phyloP scores from a whole-genome alignment of 2,113 vertebrate genomes.

The Callorhinus ursinus region DNA sequence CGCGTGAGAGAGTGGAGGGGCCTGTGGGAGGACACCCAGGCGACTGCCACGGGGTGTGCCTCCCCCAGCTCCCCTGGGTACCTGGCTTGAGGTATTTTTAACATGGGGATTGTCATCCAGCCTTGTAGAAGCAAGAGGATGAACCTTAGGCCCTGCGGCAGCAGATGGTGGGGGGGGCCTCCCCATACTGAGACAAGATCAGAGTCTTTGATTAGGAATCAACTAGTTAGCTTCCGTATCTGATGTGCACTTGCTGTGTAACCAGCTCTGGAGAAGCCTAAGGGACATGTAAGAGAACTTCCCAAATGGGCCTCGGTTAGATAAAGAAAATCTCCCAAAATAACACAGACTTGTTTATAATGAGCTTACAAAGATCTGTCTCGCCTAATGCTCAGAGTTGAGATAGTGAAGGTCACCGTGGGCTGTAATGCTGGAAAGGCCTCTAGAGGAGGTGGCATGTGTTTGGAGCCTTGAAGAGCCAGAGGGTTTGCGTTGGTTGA shows the following conservation, averaged over 20 bases:
- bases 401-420: neutral
- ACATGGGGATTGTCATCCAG: neutral
- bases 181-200: neutral
- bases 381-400: neutral
- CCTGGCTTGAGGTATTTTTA: constrained; percentile 2
- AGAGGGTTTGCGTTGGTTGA: neutral
- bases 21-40: neutral
- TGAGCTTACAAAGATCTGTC: neutral
- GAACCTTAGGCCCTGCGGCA: neutral
- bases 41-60: accelerated
- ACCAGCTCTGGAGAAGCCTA: neutral
- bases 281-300: neutral
- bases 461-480: neutral
- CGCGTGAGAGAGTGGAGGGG: neutral
- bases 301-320: neutral
- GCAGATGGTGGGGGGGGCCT: neutral
- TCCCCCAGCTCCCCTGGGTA: neutral
- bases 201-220: neutral
- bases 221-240: neutral
- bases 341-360: neutral
- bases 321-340: constrained; percentile 21
- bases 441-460: neutral
- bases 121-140: neutral
- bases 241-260: neutral
- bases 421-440: neutral